These are phyloP conservation scores for Sisor rabdophorus DNA, from an alignment of 2,113 vertebrate genomes.

Conservation along the genomic window DNA sequence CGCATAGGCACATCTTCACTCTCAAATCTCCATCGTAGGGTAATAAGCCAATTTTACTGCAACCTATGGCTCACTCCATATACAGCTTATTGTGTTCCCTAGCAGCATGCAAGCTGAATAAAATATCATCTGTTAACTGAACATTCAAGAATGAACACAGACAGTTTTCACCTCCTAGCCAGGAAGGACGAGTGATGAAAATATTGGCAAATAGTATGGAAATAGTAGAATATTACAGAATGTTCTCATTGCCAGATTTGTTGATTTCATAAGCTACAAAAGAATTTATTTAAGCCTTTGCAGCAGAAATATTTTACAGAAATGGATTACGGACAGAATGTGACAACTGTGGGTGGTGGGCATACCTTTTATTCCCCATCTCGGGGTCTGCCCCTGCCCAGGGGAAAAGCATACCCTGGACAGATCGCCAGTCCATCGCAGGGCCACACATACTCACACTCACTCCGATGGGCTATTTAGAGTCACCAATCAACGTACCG, in stretches of 20 bases:
- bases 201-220: not conserved
- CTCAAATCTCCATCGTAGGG: slow-evolving; percentile 21
- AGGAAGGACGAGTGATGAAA: not conserved
- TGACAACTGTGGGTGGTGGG: too few species aligned
- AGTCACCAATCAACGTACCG: too few species aligned
- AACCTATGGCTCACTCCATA: slow-evolving; percentile 5
- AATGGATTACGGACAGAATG: too few species aligned
- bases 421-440: too few species aligned
- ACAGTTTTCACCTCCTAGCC: not conserved
- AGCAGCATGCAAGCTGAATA: not conserved
- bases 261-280: too few species aligned
- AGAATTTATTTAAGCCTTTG: not conserved
- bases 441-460: too few species aligned
- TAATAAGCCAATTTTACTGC: slow-evolving; percentile 16
- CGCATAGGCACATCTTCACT: slow-evolving; percentile 27
- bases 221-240: not conserved
- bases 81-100: not conserved
- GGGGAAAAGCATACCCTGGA: too few species aligned
- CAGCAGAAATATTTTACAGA: not conserved
- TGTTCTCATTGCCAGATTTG: not conserved
- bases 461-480: too few species aligned
- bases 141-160: not conserved
- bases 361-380: too few species aligned
- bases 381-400: too few species aligned
- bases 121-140: slow-evolving; percentile 3